Conservation (phyloP, 2,797 vertebrate species). For the Dryobates pubescens region DNA sequence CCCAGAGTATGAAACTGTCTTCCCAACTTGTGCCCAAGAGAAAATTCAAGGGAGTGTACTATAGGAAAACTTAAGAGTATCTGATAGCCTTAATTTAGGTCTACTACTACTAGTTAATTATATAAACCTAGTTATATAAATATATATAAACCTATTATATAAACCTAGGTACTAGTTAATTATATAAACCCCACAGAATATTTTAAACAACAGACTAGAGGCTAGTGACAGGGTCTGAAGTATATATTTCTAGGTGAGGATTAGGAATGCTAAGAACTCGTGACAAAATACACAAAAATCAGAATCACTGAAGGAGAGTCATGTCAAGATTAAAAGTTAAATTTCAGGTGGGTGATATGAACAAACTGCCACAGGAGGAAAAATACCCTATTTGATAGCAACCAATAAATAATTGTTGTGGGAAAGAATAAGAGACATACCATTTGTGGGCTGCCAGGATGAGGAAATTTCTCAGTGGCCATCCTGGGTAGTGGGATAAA, state of each 20-base stretch:
- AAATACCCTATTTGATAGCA: background rate
- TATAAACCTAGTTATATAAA: no score
- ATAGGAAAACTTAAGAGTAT: background rate
- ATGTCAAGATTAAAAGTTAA: background rate
- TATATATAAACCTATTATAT: no score
- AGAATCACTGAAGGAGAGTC: background rate
- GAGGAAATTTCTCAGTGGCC: slow-evolving; percentile 95
- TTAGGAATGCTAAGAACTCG: background rate
- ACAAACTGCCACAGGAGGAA: background rate
- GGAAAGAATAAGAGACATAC: slow-evolving; percentile 75
- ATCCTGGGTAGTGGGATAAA: slow-evolving; percentile 93
- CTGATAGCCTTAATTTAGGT: background rate
- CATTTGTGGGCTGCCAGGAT: slow-evolving; percentile 88
- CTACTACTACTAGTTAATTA: background rate
- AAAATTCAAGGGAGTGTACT: background rate
- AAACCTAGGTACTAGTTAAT: background rate
- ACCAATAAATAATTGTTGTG: background rate
- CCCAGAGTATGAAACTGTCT: background rate
- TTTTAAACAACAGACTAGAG: background rate
- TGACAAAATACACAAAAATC: background rate
- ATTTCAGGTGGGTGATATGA: background rate
- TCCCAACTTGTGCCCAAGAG: background rate
- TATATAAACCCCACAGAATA: background rate
- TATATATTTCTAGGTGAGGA: background rate
- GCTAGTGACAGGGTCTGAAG: background rate